Evolutionary conservation across 2,113 vertebrate genomes (phyloP).

Genomic region (Gymnorhina tibicen): DNA sequence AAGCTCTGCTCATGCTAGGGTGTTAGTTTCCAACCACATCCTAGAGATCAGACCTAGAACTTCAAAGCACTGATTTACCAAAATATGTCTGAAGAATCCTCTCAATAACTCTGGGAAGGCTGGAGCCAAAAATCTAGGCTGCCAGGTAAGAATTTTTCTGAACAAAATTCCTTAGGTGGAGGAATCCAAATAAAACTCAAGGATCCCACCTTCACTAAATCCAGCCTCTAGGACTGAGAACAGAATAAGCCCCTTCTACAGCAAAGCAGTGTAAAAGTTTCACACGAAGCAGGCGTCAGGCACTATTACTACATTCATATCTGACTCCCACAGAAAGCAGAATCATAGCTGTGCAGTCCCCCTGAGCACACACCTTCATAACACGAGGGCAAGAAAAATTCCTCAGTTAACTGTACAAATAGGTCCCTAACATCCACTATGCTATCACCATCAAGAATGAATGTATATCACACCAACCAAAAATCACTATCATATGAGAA

Average conservation of each 20-base stretch:
- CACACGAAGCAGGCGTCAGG: not conserved
- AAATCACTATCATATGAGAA: not conserved
- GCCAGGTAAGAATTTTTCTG: not conserved
- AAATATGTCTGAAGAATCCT: not conserved
- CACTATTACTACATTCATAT: not conserved
- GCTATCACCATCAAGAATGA: not conserved
- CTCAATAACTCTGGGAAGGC: not conserved
- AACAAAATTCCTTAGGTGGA: not conserved
- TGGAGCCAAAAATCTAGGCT: not conserved
- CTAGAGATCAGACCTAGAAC: not conserved
- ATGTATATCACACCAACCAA: not conserved
- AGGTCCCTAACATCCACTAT: not conserved
- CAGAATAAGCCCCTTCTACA: not conserved
- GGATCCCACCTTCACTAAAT: not conserved
- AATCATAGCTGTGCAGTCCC: not conserved
- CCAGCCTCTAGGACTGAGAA: not conserved
- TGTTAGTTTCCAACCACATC: not conserved
- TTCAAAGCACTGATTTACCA: not conserved
- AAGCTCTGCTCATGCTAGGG: not conserved
- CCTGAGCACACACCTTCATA: not conserved
- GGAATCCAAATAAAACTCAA: not conserved
- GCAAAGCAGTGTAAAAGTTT: not conserved
- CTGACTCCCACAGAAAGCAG: not conserved
- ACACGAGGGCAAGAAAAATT: not conserved
- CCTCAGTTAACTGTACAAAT: not conserved